Evolutionary conservation across 2,113 vertebrate genomes (phyloP), one percentile per base, ranked within the genome.

Genomic region (Hemiscyllium ocellatum): DNA sequence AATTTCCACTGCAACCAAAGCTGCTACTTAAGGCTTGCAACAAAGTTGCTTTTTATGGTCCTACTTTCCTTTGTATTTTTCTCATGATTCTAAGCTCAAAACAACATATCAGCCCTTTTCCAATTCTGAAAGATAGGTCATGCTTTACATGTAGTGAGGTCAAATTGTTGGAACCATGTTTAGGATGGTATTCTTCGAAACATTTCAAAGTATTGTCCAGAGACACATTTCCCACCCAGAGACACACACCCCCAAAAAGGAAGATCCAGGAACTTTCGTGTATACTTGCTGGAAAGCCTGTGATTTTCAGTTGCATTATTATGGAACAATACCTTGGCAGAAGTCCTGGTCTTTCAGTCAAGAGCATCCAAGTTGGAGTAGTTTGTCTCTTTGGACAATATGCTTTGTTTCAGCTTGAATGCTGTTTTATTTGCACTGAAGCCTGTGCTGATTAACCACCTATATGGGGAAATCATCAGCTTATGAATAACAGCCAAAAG

Each of bases 351-450:
- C 89, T 91, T 91, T 91, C 89, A 66, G 61, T 91, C 56, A 91
- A 91, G 61, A 20, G 17, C 61, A 66, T 91, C 87, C 87, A 61
- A 17, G 52, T 61, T 90, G 87, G 50, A 90, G 50, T 90, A 90
- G 50, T 90, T 90, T 90, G 52, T 24, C 86, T 90, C 86, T 90
- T 33, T 65, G 29, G 15, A 66, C 61, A 91, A 91, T 42, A 91
- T 91, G 66, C 89, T 91, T 15, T 66, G 61, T 91, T 66, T 66
- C 89, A 91, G 89, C 33, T 91, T 91, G 89, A 91, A 91, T 91
- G 89, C 61, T 91, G 61, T 91, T 91, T 66, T 91, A 91, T 91
- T 91, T 91, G 89, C 56, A 91, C 89, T 91, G 89, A 91, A 91
- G 52, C 29, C 65, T 91, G 89, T 7, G 89, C 56, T 91, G 89